Evolutionary conservation across 2,888 invertebrate species (phyloP).

Genomic region (Stenchaetothrips biformis): DNA sequence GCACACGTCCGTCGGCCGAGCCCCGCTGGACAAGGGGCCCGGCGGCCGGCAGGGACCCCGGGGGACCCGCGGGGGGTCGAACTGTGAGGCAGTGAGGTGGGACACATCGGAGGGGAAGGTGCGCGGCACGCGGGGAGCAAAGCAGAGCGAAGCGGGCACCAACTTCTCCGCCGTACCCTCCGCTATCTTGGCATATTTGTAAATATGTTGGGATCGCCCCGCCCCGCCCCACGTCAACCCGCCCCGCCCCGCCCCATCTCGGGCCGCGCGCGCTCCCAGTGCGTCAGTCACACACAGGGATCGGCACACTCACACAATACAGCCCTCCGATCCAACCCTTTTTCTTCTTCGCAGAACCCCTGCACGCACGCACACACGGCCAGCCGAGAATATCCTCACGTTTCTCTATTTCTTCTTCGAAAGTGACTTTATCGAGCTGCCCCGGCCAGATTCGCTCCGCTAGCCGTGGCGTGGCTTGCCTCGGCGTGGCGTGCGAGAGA

Average conservation of each 20-base stretch:
- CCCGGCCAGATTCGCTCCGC: conserved; percentile 9
- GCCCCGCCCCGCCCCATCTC: background rate
- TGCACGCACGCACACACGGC: background rate
- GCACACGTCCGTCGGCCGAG: background rate
- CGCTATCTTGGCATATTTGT: background rate
- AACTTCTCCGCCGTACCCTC: background rate
- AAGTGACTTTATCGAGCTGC: conserved; percentile 22
- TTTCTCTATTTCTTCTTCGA: conserved; percentile 17
- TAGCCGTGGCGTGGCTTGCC: background rate
- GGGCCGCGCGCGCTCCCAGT: background rate
- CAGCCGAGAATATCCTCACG: conserved; percentile 4
- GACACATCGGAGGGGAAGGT: no score
- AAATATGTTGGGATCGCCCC: background rate
- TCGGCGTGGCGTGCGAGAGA: background rate
- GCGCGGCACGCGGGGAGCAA: no score
- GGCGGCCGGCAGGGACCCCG: no score
- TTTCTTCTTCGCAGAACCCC: background rate
- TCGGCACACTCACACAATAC: background rate
- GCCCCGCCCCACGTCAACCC: background rate
- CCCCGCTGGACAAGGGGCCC: no score
- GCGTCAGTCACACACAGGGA: background rate
- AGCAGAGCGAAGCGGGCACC: no score
- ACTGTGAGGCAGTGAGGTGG: no score
- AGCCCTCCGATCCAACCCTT: background rate
- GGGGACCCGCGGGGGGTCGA: no score